Evolutionary conservation across 1,140 invertebrate genomes (phyloP), one percentile per base, ranked within the genome.

Genomic region (Leptinotarsa lineolata): DNA sequence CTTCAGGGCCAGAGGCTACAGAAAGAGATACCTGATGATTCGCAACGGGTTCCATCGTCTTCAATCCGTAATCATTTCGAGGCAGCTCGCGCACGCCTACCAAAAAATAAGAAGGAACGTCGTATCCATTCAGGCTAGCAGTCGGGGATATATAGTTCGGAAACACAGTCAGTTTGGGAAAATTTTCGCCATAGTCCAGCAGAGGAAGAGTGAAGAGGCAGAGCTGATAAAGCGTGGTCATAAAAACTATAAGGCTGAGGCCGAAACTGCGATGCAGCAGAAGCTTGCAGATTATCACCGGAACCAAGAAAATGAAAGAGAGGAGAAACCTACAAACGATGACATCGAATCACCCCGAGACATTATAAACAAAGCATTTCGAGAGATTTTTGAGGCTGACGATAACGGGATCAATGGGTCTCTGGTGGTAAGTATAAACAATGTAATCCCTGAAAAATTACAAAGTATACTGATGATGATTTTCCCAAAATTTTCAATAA

Each of bases 61-160:
- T 22, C 95, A 97, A 84, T 95, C 96, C n/a, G 86, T 91, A 18
- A 90, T 96, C 70, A 88, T 91, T 63, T 94, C 95, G 0, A 88
- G 95, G 75, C 88, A 92, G 74, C 82, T 95, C 3, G 92, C 91
- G 21, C 88, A 89, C 76, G 87, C 91, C 21, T 98, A 94, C 84
- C 88, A 89, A 58, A 89, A 90, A 77, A 86, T 94, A 18, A 88
- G 93, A 68, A 88, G 87, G 58, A 89, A 91, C 77, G 91, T 96
- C 69, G 90, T 85, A 15, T 85, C 85, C 75, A 83, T 93, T 13
- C 91, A 97, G 91, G 90, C 93, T 11, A 80, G 86, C 22, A 91
- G 90, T 80, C 90, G 91, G 71, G 95, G 95, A 1, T 92, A 91
- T 79, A 82, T 96, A 61, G 87, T 91, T 1, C 87, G 94, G 67